Conservation (phyloP, 1,140 invertebrate genomes). For the Halesus radiatus region DNA sequence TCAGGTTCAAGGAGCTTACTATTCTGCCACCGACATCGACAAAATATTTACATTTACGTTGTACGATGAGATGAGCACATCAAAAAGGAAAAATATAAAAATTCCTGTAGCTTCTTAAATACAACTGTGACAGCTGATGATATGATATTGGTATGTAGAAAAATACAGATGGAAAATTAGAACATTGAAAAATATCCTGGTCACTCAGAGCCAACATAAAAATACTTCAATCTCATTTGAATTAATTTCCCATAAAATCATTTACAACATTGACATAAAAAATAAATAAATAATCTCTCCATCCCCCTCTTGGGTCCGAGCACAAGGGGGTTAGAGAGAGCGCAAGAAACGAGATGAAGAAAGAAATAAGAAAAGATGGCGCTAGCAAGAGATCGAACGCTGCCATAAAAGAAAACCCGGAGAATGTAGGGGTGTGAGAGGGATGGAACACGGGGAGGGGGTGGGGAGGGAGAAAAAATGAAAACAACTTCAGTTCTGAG, state of each 20-base stretch:
- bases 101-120: no score
- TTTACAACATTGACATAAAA: slow-evolving; percentile 1
- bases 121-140: no score
- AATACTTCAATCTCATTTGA: not conserved
- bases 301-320: not conserved
- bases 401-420: slow-evolving; percentile 50
- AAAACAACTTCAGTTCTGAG: slow-evolving; percentile 56
- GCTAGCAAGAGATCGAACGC: slow-evolving; percentile 56
- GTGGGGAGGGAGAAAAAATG: slow-evolving; percentile 52
- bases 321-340: slow-evolving; percentile 26
- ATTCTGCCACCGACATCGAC: no score
- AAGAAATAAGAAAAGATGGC: slow-evolving; percentile 52
- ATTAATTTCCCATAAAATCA: not conserved
- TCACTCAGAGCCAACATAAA: not conserved
- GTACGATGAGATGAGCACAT: no score
- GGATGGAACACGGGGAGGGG: slow-evolving; percentile 6
- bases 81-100: no score
- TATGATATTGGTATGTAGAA: no score
- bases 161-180: no score
- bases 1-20: no score
- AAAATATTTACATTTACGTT: no score
- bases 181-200: no score
- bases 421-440: slow-evolving; percentile 39
- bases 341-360: slow-evolving; percentile 26
- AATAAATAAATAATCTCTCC: not conserved